Percentiles rank a stretch among this genome's conserved stretches.
These are phyloP conservation scores for Nomada ruficornis DNA, from an alignment of 2,888 invertebrate species.

Conservation along the genomic window DNA sequence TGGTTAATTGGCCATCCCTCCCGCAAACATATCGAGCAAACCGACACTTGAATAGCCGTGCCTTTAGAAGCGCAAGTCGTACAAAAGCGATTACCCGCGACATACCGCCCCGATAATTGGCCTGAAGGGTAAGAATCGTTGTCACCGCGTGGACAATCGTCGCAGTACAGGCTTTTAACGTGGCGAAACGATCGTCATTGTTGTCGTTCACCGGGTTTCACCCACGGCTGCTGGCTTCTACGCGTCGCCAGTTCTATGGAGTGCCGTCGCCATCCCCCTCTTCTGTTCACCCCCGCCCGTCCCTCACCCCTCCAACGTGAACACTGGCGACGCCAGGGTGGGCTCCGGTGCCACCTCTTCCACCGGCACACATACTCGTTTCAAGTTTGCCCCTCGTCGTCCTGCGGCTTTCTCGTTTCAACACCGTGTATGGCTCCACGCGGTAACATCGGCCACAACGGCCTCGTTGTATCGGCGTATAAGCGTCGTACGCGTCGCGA, in stretches of 20 bases:
- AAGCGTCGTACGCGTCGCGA: conserved; percentile 64
- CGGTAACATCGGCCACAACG: conserved; percentile 57
- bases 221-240: conserved; percentile 40
- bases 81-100: conserved; percentile 44
- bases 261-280: conserved; percentile 15
- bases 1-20: conserved; percentile 11
- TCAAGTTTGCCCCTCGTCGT: conserved; percentile 43
- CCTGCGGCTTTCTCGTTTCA: conserved; percentile 29
- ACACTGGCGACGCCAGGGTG: background rate
- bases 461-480: conserved; percentile 72
- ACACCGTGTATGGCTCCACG: conserved; percentile 23
- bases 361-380: conserved; percentile 40
- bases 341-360: background rate
- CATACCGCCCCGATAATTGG: conserved; percentile 56
- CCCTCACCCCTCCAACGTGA: background rate
- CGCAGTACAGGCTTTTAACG: conserved; percentile 51
- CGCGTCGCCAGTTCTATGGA: conserved; percentile 57
- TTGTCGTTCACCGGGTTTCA: conserved; percentile 63
- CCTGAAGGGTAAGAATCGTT: conserved; percentile 61
- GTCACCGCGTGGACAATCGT: conserved; percentile 56
- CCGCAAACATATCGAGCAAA: background rate
- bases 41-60: background rate
- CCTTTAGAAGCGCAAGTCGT: conserved; percentile 17
- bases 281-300: background rate
- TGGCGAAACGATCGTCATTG: conserved; percentile 58